phyloP scores from a whole-genome alignment of 2,113 vertebrate species.

The Gracilinanus agilis region DNA sequence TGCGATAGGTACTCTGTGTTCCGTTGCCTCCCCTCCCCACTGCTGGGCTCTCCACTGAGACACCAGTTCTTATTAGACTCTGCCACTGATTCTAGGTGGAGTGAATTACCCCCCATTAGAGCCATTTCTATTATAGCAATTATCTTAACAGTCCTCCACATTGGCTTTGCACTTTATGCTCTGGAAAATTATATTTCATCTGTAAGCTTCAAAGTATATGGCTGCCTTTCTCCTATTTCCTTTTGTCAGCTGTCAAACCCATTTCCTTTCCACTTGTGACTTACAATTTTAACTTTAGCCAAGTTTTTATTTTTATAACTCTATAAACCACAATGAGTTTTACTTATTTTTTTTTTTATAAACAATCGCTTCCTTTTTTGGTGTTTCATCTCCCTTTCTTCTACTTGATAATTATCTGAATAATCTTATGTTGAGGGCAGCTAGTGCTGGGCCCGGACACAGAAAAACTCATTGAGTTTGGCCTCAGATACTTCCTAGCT shows the following conservation, averaged over 20 bases:
- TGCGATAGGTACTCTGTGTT: neutral
- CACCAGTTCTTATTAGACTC: neutral
- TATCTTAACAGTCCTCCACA: neutral
- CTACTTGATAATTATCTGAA: neutral
- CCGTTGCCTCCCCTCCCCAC: neutral
- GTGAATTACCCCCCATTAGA: neutral
- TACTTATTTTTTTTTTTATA: neutral
- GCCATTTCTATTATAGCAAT: neutral
- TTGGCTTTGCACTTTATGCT: neutral
- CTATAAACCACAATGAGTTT: neutral
- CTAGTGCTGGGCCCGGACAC: no score
- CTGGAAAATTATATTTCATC: neutral
- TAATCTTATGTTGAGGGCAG: neutral
- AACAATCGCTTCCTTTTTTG: neutral
- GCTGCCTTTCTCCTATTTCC: neutral
- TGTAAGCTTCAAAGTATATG: neutral
- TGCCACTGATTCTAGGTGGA: neutral
- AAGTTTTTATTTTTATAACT: constrained; percentile 2
- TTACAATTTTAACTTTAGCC: neutral
- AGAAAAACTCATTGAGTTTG: no score
- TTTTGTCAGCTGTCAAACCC: neutral
- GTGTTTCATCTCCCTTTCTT: neutral
- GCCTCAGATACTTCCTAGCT: no score
- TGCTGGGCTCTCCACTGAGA: neutral
- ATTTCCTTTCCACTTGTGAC: neutral